Percentiles rank a stretch among this genome's conserved stretches.
phyloP scores from a whole-genome alignment of 2,797 vertebrate genomes.

The Gymnocypris eckloni region DNA sequence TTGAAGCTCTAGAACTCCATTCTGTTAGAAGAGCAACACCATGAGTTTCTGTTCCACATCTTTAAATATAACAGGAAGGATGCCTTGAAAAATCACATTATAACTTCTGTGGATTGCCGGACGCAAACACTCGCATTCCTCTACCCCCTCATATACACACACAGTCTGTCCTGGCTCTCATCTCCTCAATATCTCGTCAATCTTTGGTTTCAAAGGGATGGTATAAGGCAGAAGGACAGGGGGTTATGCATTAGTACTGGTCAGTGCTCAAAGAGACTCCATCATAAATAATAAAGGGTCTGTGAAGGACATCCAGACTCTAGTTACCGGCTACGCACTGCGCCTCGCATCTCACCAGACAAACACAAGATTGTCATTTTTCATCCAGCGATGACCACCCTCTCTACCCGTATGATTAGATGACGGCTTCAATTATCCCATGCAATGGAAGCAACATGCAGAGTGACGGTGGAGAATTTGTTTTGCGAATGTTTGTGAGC shows the following conservation, averaged over 20 bases:
- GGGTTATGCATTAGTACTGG: constrained; percentile 99
- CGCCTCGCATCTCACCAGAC: constrained; percentile 90
- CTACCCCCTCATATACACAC: constrained; percentile 62
- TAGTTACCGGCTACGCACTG: constrained; percentile 85
- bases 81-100: constrained; percentile 73
- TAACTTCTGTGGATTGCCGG: constrained; percentile 83
- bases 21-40: constrained; percentile 73
- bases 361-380: constrained; percentile 96
- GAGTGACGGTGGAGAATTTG: constrained; percentile 69
- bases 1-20: constrained; percentile 65
- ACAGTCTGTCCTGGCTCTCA: constrained; percentile 74
- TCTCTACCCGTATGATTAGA: constrained; percentile 64
- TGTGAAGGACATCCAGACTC: constrained; percentile 91
- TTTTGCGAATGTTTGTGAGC: constrained; percentile 52
- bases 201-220: constrained; percentile 95
- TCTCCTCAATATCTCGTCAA: constrained; percentile 91
- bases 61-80: constrained; percentile 80
- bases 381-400: constrained; percentile 87
- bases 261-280: constrained; percentile 98
- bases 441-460: constrained; percentile 68
- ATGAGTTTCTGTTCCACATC: constrained; percentile 83
- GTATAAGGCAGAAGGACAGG: constrained; percentile 98
- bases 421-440: constrained; percentile 78
- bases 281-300: constrained; percentile 99
- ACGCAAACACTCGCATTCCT: constrained; percentile 33